phyloP scores from a whole-genome alignment of 2,797 vertebrate genomes.

The Oreortyx pictus region DNA sequence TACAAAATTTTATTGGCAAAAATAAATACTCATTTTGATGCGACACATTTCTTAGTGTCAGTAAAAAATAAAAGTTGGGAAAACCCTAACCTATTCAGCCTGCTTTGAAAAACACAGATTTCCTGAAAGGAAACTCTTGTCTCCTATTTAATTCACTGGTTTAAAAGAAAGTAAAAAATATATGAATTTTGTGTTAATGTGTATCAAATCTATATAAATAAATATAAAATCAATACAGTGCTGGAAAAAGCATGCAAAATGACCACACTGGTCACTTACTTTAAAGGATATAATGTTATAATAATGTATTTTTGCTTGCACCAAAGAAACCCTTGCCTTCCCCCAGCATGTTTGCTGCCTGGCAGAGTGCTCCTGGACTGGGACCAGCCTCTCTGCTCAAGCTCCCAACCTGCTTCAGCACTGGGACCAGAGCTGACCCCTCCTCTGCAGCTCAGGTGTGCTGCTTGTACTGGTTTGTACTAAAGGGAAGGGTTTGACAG shows the following conservation, averaged over 20 bases:
- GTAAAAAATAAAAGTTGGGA: background rate
- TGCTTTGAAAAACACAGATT: background rate
- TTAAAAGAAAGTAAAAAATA: background rate
- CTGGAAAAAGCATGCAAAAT: background rate
- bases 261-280: background rate
- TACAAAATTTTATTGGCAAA: background rate
- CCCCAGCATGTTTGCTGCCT: background rate
- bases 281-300: background rate
- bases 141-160: background rate
- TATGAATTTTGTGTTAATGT: too few species aligned
- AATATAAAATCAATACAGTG: background rate
- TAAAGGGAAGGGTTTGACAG: background rate
- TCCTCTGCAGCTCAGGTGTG: background rate
- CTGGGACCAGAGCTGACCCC: background rate
- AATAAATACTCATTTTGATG: background rate
- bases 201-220: too few species aligned
- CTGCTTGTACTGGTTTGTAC: too few species aligned
- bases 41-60: background rate
- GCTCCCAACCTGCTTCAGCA: fast-evolving
- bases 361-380: background rate
- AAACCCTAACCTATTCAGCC: background rate
- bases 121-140: background rate
- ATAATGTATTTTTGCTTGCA: background rate
- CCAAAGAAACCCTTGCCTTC: background rate
- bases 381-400: background rate